Evolutionary conservation across 2,113 vertebrate genomes (phyloP).

Genomic region (Philantomba maxwellii): DNA sequence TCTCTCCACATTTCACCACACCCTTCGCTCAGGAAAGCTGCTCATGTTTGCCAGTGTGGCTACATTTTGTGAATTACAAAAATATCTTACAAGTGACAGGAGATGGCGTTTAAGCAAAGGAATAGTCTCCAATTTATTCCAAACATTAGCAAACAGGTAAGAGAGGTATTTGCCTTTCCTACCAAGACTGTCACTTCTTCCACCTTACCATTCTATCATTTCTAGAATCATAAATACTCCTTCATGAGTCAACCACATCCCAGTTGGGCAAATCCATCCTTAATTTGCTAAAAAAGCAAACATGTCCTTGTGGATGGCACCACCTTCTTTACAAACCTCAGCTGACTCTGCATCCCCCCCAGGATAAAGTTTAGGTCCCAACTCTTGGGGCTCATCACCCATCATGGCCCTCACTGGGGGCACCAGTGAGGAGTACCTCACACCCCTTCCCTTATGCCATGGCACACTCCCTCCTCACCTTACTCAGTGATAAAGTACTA

Average conservation of each 20-base stretch:
- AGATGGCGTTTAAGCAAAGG: background rate
- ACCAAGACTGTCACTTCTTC: background rate
- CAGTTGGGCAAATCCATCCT: background rate
- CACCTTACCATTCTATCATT: background rate
- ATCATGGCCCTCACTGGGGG: accelerated
- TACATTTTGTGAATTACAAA: background rate
- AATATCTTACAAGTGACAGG: background rate
- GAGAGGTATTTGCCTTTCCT: background rate
- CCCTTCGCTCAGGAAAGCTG: background rate
- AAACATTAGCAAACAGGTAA: background rate
- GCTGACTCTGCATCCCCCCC: background rate
- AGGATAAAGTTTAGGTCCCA: background rate
- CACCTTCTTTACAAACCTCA: background rate
- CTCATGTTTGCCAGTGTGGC: background rate
- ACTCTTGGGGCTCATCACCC: background rate
- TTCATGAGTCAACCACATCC: background rate
- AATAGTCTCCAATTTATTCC: background rate
- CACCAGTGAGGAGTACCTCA: background rate
- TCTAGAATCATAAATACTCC: background rate
- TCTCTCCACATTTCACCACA: background rate
- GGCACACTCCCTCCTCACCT: background rate
- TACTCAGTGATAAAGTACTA: background rate
- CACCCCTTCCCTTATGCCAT: background rate
- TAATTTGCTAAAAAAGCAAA: background rate
- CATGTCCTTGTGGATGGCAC: background rate